These are phyloP conservation scores for Philhelius pedissequus DNA, from an alignment of 2,888 invertebrate genomes.

Conservation along the genomic window DNA sequence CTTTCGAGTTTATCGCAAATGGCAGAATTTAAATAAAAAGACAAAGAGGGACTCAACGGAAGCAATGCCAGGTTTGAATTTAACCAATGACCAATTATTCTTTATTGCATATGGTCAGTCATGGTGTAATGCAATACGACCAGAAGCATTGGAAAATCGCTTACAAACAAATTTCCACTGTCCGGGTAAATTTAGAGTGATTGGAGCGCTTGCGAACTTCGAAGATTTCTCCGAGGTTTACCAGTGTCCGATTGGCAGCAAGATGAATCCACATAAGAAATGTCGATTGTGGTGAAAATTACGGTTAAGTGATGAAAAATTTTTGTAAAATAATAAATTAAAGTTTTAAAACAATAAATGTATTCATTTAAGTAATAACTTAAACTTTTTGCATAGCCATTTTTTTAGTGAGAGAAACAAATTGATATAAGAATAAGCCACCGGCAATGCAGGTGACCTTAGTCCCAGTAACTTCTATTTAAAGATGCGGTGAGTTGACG, in stretches of 20 bases:
- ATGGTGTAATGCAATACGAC: constrained; percentile 68
- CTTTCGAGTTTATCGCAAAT: constrained; percentile 68
- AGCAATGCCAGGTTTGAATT: constrained; percentile 60
- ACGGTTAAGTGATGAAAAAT: neutral
- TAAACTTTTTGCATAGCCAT: too few relatives aligned
- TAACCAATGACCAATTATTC: constrained; percentile 69
- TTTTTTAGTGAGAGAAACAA: too few relatives aligned
- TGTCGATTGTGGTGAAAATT: constrained; percentile 48
- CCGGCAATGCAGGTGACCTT: too few relatives aligned
- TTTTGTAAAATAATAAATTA: neutral
- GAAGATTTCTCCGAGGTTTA: constrained; percentile 63
- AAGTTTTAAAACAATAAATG: neutral
- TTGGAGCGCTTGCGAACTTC: constrained; percentile 64
- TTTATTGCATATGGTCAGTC: constrained; percentile 70
- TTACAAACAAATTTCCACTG: constrained; percentile 64
- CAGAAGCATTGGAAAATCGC: constrained; percentile 61
- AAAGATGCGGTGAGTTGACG: too few relatives aligned
- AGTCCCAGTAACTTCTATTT: too few relatives aligned
- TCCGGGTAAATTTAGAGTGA: constrained; percentile 69
- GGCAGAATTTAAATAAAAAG: constrained; percentile 57
- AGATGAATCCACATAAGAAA: constrained; percentile 53
- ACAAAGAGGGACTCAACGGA: constrained; percentile 51
- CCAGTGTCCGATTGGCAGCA: constrained; percentile 52
- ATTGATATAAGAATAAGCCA: too few relatives aligned
- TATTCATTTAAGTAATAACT: too few relatives aligned